Conservation (phyloP, 2,113 vertebrate species). For the Trogon surrucura region DNA sequence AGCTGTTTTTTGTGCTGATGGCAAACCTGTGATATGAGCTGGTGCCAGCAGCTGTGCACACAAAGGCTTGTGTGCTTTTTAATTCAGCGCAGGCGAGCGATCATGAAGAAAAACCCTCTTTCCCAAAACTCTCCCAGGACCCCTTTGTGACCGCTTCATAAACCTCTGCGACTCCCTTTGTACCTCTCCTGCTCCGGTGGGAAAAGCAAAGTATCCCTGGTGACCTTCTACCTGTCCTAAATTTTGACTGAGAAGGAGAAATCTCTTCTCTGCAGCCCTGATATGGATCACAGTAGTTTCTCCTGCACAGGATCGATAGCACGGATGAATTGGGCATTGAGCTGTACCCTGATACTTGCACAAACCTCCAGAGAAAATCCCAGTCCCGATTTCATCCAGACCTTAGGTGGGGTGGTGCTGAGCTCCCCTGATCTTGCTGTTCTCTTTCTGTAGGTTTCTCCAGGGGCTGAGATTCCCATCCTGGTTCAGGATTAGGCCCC, state of each 20-base stretch:
- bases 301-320: background rate
- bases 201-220: background rate
- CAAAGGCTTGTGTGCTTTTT: background rate
- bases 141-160: accelerated
- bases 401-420: background rate
- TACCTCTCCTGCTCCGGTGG: background rate
- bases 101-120: background rate
- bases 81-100: background rate
- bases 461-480: background rate
- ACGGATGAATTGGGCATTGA: accelerated
- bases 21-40: background rate
- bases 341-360: background rate
- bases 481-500: background rate
- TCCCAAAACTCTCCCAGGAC: background rate
- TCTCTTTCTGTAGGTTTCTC: background rate
- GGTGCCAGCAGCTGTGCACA: background rate
- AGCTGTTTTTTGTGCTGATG: background rate
- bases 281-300: background rate
- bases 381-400: background rate
- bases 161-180: background rate
- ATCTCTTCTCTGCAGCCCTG: background rate
- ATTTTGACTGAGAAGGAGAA: background rate
- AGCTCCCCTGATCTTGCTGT: background rate
- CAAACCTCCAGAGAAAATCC: background rate
- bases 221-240: background rate